Evolutionary conservation across 1,140 invertebrate genomes (phyloP), one percentile per base, ranked within the genome.

Genomic region (Cepaea nemoralis): DNA sequence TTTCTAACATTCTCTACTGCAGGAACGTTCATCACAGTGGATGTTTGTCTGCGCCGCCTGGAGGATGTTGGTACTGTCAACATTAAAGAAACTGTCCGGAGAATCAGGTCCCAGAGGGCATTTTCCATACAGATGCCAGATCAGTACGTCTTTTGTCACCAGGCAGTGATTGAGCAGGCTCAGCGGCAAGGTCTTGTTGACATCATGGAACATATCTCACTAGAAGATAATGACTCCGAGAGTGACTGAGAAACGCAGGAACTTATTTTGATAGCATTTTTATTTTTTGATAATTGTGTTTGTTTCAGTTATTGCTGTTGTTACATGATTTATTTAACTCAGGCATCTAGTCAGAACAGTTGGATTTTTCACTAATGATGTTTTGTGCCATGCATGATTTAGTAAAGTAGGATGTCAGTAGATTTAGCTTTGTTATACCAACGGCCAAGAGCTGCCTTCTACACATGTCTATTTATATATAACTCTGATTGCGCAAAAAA

Each of bases 51-150:
- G 92, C 94, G 94, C 83, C 94, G 97, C 75, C 92, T 99, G 85
- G 95, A 97, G 89, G 96, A 97, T 88, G 95, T 95, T 75, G 95
- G 96, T 82, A 95, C 94, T 67, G 95, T 96, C 16, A 97, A 99
- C 91, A 95, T 99, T 76, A 94, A 95, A 84, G 96, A 96, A 71
- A 97, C 97, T 0, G 97, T 99, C 1, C 96, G 98, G 90, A 94
- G 95, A 89, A 97, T 99, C 85, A 94, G 98, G 39, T 94, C 95
- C 67, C 98, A 99, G 93, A 94, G 98, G 84, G 98, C 97, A 69
- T 96, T 96, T 92, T 97, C 96, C 90, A 99, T 99, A 91, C 98
- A 99, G 94, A 99, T 98, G 95, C 96, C 97, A 40, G 98, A 99
- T 91, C 98, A 99, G 93, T 99, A 99, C 93, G 95, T 99, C 0